These are phyloP conservation scores for Cynopterus brachyotis DNA, from an alignment of 2,113 vertebrate genomes.

Conservation along the genomic window DNA sequence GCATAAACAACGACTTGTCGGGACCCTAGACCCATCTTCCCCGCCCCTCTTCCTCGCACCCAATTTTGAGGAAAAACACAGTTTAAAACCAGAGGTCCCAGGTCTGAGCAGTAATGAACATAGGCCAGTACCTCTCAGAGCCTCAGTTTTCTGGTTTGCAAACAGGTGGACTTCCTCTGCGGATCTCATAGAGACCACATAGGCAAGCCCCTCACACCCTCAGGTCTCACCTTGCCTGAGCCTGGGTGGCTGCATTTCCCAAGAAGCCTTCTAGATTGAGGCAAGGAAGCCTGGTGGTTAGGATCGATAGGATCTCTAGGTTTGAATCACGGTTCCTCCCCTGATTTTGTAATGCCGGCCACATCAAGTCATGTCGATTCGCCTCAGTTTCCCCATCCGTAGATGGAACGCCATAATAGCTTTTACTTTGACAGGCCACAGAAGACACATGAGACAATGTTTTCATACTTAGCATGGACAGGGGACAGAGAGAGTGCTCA, in stretches of 20 bases:
- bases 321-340: background rate
- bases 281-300: background rate
- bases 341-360: background rate
- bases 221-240: background rate
- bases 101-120: background rate
- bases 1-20: rapidly evolving
- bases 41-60: too few relatives aligned
- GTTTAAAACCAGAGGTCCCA: background rate
- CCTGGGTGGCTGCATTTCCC: background rate
- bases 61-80: background rate
- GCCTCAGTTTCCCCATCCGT: background rate
- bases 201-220: background rate
- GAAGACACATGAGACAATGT: background rate
- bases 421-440: rapidly evolving
- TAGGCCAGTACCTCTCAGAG: background rate
- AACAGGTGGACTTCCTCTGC: background rate
- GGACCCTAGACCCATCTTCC: background rate
- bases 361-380: too few relatives aligned
- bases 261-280: background rate
- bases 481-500: background rate
- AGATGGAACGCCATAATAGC: rapidly evolving
- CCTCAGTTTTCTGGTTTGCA: background rate
- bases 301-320: background rate
- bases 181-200: background rate
- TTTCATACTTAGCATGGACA: background rate